Conservation (phyloP, 2,888 invertebrate genomes). For the Monopis laevigella region DNA sequence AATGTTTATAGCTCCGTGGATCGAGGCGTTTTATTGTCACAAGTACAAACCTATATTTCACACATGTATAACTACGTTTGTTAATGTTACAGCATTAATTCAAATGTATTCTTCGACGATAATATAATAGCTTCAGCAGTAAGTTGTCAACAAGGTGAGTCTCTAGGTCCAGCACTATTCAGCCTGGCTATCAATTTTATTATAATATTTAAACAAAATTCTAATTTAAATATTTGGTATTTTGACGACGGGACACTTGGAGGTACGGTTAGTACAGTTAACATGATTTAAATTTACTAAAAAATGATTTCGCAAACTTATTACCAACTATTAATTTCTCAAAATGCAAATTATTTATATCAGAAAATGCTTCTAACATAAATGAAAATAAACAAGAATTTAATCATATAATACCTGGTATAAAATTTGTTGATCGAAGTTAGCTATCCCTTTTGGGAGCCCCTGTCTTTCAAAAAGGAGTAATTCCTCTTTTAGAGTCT, state of each 20-base stretch:
- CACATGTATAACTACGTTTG: background rate
- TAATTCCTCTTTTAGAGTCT: no score
- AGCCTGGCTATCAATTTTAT: background rate
- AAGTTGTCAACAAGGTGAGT: conserved; percentile 5
- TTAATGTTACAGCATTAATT: background rate
- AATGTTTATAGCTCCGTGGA: background rate
- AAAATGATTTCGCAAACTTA: background rate
- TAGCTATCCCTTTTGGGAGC: no score
- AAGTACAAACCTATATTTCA: background rate
- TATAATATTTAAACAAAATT: background rate
- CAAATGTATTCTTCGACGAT: background rate
- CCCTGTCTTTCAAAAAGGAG: no score
- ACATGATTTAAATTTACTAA: background rate
- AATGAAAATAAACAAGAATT: no score
- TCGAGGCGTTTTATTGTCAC: no score
- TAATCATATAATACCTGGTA: no score
- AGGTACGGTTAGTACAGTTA: conserved; percentile 25
- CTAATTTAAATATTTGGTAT: conserved; percentile 4
- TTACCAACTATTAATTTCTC: background rate
- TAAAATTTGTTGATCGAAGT: no score
- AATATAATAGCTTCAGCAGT: background rate
- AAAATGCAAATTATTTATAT: background rate
- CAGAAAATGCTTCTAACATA: no score
- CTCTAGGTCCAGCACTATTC: conserved; percentile 3
- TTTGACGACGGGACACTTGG: conserved; percentile 2